A percentile compares a stretch with the other conserved stretches of the same genome.
These are phyloP conservation scores for Pelvicachromis taeniatus DNA, from an alignment of 2,113 vertebrate species.

Conservation along the genomic window DNA sequence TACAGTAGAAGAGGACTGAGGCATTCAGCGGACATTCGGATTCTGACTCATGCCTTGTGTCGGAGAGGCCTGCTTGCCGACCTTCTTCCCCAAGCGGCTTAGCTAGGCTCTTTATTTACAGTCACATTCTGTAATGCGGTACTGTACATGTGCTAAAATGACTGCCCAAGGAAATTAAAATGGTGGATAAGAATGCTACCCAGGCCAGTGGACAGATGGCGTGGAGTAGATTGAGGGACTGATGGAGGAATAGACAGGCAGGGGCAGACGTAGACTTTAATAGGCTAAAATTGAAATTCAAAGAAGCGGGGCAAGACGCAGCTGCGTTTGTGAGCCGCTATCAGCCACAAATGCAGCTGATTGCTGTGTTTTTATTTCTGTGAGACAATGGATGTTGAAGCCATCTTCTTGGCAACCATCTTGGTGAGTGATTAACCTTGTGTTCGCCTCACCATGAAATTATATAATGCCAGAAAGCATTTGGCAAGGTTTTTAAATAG, in stretches of 20 bases:
- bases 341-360: slow-evolving; percentile 48
- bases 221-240: slow-evolving; percentile 17
- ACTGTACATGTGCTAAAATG: slow-evolving; percentile 28
- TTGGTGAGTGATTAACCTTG: slow-evolving; percentile 43
- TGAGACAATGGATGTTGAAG: slow-evolving; percentile 29
- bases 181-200: slow-evolving; percentile 28
- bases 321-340: slow-evolving; percentile 40
- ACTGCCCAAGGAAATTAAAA: slow-evolving; percentile 40
- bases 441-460: slow-evolving; percentile 34
- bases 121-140: neutral
- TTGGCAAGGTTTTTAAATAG: slow-evolving; percentile 9
- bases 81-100: neutral
- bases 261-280: slow-evolving; percentile 1
- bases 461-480: neutral
- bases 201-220: slow-evolving; percentile 45
- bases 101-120: neutral
- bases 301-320: slow-evolving; percentile 11
- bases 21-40: neutral
- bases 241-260: slow-evolving; percentile 22
- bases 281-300: slow-evolving; percentile 26
- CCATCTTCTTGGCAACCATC: slow-evolving; percentile 27
- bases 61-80: neutral
- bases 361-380: slow-evolving; percentile 36
- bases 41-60: slow-evolving; percentile 26
- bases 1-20: neutral